Base-by-base conservation (phyloP, 2,797 vertebrate genomes). In the Phalloptychus januarius region DNA sequence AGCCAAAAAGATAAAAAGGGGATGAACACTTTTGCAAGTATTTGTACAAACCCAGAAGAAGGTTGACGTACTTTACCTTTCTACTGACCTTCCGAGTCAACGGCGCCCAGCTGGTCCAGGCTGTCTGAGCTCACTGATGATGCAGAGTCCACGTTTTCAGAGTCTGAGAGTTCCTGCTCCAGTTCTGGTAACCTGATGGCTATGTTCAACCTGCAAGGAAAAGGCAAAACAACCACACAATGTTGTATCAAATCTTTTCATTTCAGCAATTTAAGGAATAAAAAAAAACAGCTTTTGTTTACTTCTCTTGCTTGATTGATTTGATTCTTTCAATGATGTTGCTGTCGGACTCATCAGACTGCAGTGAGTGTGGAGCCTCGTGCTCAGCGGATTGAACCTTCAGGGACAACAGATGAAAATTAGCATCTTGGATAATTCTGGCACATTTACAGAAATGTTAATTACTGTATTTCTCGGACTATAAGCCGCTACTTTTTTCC, bases 231-330 rank as follows among this genome's bases (percentile, higher is more conserved):
- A 31, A 75, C 15, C 81, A 72, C 0, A 74, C 3, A 12, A 4
- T 4, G 67, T 33, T 48, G 36, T 8, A 56, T 54, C 78, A 4
- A 80, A 67, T 33, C 5, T 13, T 52, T 1, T 20, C 4, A 33
- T 25, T 44, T 54, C 16, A 79, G 45, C 11, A 1, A 12, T 5
- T 33, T 6, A 16, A 16, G 11, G 11, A 42, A 36, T 45, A 23
- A 8, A 46, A 18, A 0, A 44, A 28, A 10, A 72, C 1, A 16
- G 10, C n/a, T 18, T 69, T 4, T 20, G 91, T 96, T 96, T 82
- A 98, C 98, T 99, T 99, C 81, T 98, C 97, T 82, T 98, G 94
- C 85, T 99, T 99, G 86, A 99, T 96, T 7, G 97, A 98, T 85
- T 92, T 96, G 77, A 99, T 97, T 81, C 96, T 96, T 42, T 98